Percentiles rank a stretch among this genome's conserved stretches.
phyloP scores from a whole-genome alignment of 2,888 invertebrate species.

The Apodemia zela region DNA sequence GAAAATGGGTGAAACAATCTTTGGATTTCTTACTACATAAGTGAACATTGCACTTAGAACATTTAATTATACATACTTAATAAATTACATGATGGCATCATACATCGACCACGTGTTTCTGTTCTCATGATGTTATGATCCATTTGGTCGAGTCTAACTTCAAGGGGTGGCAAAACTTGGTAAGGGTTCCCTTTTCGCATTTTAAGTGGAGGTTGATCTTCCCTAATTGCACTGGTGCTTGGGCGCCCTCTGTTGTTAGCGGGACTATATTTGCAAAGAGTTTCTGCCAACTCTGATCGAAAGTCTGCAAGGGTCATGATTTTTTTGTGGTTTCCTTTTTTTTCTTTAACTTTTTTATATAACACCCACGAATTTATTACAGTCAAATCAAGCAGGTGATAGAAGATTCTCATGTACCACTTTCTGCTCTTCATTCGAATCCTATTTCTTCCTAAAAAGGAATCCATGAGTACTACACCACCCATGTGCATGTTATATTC shows the following conservation, averaged over 20 bases:
- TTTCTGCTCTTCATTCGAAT: constrained; percentile 16
- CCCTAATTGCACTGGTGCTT: constrained; percentile 27
- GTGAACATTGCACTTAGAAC: constrained; percentile 25
- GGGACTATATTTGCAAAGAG: constrained; percentile 32
- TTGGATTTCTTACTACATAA: constrained; percentile 27
- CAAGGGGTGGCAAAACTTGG: constrained; percentile 22
- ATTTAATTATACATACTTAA: constrained; percentile 24
- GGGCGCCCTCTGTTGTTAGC: constrained; percentile 34
- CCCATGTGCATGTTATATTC: neutral
- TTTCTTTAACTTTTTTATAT: constrained; percentile 13
- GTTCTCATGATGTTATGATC: constrained; percentile 32
- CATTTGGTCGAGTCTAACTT: constrained; percentile 33
- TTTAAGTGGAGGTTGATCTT: constrained; percentile 24
- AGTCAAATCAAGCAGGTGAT: constrained; percentile 25
- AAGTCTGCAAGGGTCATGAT: constrained; percentile 30
- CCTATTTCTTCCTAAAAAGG: constrained; percentile 24
- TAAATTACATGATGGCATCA: constrained; percentile 26
- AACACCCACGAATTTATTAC: constrained; percentile 26
- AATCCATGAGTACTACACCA: constrained; percentile 19
- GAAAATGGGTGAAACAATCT: constrained; percentile 26
- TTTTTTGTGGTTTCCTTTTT: constrained; percentile 27
- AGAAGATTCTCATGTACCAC: constrained; percentile 23
- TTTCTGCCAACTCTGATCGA: constrained; percentile 29
- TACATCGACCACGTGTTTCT: constrained; percentile 31
- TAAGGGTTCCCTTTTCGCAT: constrained; percentile 33